Evolutionary conservation across 2,113 vertebrate species (phyloP), one percentile per base, ranked within the genome.

Genomic region (Acinonyx jubatus): DNA sequence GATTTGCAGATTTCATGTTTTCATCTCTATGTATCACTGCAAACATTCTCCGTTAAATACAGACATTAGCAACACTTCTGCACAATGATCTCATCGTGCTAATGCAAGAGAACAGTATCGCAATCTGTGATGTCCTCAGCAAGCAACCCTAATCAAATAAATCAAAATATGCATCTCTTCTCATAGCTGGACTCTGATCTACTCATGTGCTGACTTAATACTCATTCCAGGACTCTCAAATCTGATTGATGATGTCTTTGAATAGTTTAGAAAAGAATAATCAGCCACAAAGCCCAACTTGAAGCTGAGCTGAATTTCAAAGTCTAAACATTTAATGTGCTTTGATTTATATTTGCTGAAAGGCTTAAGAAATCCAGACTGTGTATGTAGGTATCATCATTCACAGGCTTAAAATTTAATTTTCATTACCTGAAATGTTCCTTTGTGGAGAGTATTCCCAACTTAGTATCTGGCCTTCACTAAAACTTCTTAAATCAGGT

Each of bases 191-290:
- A 86, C 79, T 86, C 68, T 89, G 89, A 97, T 94, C 88, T 91
- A 61, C 36, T 95, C 78, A 36, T 93, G 76, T n/a, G 41, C 82
- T 96, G 45, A 61, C 85, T 98, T 91, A 95, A 94, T 91, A 73
- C 91, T 94, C 48, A 89, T 88, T 93, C 82, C 74, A 94, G 55
- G 50, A 95, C 55, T 88, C 23, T 81, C 87, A 82, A 73, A 71
- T 93, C 85, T 97, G 97, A 95, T 90, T 91, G 80, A 98, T 93
- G 94, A 91, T 93, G 89, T 88, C 52, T 95, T 87, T 89, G 96
- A 95, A 92, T 19, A 84, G 38, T 98, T 92, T 95, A 65, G 96
- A 96, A 97, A 98, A 83, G 92, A 68, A 94, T 94, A 92, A 96
- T 96, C 97, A 98, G 85, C 90, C 92, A 94, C 88, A 68, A 91